Conservation (phyloP, 1,140 invertebrate species). For the Zaprionus nigranus region DNA sequence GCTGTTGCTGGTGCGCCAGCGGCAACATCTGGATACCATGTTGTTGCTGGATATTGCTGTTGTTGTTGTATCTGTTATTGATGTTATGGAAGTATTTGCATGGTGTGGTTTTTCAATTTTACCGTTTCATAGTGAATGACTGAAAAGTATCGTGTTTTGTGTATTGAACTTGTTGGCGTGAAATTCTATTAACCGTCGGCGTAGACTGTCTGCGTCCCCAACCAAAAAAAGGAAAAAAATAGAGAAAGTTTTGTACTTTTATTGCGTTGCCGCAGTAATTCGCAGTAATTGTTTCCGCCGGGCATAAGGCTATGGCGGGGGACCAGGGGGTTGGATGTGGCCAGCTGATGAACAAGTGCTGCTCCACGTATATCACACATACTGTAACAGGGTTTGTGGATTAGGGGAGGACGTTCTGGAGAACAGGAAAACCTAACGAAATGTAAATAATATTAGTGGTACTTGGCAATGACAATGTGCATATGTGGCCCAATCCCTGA, state of each 20-base stretch:
- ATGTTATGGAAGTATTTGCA: slow-evolving; percentile 47
- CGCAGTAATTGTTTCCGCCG: slow-evolving; percentile 70
- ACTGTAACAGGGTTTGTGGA: slow-evolving; percentile 40
- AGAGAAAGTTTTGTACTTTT: slow-evolving; percentile 69
- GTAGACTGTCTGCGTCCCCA: background rate
- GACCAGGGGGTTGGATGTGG: slow-evolving; percentile 23
- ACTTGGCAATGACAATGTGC: slow-evolving; percentile 80
- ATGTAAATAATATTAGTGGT: slow-evolving; percentile 83
- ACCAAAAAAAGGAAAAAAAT: slow-evolving; percentile 1
- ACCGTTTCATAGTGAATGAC: slow-evolving; percentile 47
- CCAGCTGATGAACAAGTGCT: slow-evolving; percentile 22
- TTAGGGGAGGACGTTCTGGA: slow-evolving; percentile 9
- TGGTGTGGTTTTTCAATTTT: slow-evolving; percentile 73
- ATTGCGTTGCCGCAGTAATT: slow-evolving; percentile 56
- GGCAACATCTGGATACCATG: slow-evolving; percentile 58
- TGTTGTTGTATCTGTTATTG: slow-evolving; percentile 24
- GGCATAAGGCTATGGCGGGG: slow-evolving; percentile 22
- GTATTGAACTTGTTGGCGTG: slow-evolving; percentile 56
- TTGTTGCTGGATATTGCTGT: slow-evolving; percentile 27
- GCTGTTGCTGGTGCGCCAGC: slow-evolving; percentile 24
- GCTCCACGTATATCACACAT: background rate
- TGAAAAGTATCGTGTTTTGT: slow-evolving; percentile 41
- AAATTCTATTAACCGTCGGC: slow-evolving; percentile 51
- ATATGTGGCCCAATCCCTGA: slow-evolving; percentile 67
- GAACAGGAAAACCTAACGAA: slow-evolving; percentile 72